Percentiles rank a stretch among this genome's conserved stretches.
Evolutionary conservation across 2,888 invertebrate genomes (phyloP).

Genomic region (Calliphora vomitoria): DNA sequence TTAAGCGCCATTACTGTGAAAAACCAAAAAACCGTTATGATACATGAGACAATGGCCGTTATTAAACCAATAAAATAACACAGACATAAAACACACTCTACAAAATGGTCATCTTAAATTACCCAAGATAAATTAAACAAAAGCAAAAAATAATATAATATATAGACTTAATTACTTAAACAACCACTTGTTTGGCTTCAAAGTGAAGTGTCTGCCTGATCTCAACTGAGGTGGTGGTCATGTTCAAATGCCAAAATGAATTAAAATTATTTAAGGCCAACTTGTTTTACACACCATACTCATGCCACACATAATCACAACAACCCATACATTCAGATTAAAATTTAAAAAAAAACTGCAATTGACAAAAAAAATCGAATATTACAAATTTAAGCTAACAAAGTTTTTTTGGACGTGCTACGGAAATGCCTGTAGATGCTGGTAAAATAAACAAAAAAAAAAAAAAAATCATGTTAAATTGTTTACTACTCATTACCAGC

Average conservation of each 20-base stretch:
- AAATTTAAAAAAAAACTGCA: constrained; percentile 16
- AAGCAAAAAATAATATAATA: constrained; percentile 29
- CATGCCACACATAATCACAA: constrained; percentile 9
- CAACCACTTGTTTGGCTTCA: constrained; percentile 72
- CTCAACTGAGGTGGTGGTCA: constrained; percentile 48
- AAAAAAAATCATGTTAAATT: constrained; percentile 17
- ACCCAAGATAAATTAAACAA: constrained; percentile 10
- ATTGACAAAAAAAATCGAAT: constrained; percentile 33
- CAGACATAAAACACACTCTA: constrained; percentile 42
- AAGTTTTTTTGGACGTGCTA: constrained; percentile 46
- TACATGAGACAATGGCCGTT: constrained; percentile 49
- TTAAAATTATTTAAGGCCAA: constrained; percentile 64
- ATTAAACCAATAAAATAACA: constrained; percentile 60
- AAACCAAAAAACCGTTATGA: constrained; percentile 62
- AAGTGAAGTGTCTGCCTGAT: constrained; percentile 23
- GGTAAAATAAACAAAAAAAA: constrained; percentile 31
- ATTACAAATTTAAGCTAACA: constrained; percentile 23
- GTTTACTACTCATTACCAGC: constrained; percentile 15
- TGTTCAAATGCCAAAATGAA: constrained; percentile 67
- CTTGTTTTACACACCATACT: constrained; percentile 33
- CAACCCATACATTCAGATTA: background rate
- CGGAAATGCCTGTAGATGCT: constrained; percentile 66
- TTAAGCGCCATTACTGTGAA: constrained; percentile 66
- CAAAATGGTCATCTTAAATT: constrained; percentile 61
- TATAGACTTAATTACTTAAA: constrained; percentile 44